A percentile compares a stretch with the other conserved stretches of the same genome.
phyloP scores from a whole-genome alignment of 2,888 invertebrate genomes.

The Melinaea menophilus region DNA sequence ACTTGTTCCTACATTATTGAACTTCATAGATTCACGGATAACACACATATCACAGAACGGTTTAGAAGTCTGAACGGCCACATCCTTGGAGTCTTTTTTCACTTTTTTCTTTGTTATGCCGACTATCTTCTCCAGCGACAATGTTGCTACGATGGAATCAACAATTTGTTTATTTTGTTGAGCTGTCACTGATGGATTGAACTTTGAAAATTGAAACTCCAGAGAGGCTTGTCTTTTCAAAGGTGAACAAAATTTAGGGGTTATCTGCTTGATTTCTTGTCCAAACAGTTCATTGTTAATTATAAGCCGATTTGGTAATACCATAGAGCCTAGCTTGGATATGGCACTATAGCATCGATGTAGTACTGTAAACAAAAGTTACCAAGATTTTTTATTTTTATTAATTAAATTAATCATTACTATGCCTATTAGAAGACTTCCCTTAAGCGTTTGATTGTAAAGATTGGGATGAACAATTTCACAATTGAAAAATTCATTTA shows the following conservation, averaged over 20 bases:
- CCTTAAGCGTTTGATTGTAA: neutral
- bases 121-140: conserved; percentile 56
- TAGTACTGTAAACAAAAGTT: conserved; percentile 63
- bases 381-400: conserved; percentile 25
- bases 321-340: conserved; percentile 49
- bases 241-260: conserved; percentile 62
- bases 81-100: conserved; percentile 54
- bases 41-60: conserved; percentile 65
- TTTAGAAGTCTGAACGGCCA: conserved; percentile 60
- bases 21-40: conserved; percentile 54
- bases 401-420: too few relatives aligned
- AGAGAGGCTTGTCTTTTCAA: conserved; percentile 60
- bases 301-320: conserved; percentile 56
- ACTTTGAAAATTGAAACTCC: conserved; percentile 61
- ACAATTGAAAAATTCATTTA: too few relatives aligned
- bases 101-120: conserved; percentile 51
- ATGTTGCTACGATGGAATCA: conserved; percentile 56
- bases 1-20: conserved; percentile 43
- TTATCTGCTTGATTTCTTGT: conserved; percentile 46
- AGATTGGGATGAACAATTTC: neutral
- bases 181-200: conserved; percentile 36
- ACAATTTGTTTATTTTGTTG: conserved; percentile 64
- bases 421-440: too few relatives aligned
- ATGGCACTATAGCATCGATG: conserved; percentile 62
- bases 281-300: conserved; percentile 49